Percentiles rank a stretch among this genome's conserved stretches.
These are phyloP conservation scores for Gavia stellata DNA, from an alignment of 2,113 vertebrate species.

Conservation along the genomic window DNA sequence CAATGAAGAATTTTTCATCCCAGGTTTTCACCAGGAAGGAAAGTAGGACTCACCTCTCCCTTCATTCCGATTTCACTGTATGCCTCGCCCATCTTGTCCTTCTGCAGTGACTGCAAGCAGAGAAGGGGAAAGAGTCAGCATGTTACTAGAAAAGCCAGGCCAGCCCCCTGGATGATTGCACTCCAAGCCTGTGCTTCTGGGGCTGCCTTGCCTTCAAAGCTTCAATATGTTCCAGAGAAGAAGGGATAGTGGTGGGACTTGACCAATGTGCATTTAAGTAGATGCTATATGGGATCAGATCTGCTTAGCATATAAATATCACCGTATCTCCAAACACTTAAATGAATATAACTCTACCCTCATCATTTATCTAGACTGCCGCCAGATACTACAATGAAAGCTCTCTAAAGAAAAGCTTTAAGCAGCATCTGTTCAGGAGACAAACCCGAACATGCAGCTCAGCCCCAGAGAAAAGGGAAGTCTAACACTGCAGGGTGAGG, in stretches of 20 bases:
- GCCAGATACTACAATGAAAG: neutral
- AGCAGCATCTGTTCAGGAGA: neutral
- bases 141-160: neutral
- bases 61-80: constrained; percentile 78
- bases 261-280: neutral
- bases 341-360: neutral
- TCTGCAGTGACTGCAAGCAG: constrained; percentile 67
- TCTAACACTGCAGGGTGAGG: neutral
- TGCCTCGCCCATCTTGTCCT: constrained; percentile 75
- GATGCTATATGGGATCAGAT: neutral
- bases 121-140: neutral
- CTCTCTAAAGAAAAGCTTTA: neutral
- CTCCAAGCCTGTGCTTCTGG: too few relatives aligned
- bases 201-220: neutral
- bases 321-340: neutral
- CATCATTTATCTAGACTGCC: neutral
- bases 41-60: constrained; percentile 67
- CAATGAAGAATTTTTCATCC: neutral
- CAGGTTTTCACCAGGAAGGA: neutral
- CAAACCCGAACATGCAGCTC: neutral
- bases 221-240: neutral
- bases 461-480: neutral
- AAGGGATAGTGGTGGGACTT: neutral
- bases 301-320: neutral
- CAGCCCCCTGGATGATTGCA: neutral